Percentiles rank a stretch among this genome's conserved stretches.
Conservation (phyloP, 64 coral and sea anemone species). For the Pocillopora damicornis region DNA sequence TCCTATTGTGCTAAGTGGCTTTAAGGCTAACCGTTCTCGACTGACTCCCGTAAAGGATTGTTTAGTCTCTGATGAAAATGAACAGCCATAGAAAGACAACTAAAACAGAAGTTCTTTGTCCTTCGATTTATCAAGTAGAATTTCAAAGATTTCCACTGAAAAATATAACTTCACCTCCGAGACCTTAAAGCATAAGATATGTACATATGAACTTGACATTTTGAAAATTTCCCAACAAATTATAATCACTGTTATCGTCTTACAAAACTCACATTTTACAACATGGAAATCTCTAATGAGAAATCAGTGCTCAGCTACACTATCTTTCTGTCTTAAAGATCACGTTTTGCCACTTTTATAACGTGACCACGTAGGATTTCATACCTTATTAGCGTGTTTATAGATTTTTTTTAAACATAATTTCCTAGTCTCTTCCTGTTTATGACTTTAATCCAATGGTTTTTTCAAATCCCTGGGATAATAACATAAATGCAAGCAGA, state of each 20-base stretch:
- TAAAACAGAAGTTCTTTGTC: not conserved
- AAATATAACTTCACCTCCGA: not conserved
- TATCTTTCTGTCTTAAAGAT: not conserved
- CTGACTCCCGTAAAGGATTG: not conserved
- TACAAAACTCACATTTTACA: not conserved
- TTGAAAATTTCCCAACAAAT: too few relatives aligned
- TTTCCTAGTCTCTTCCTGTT: not conserved
- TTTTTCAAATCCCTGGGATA: constrained; percentile 5
- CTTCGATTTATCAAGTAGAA: not conserved
- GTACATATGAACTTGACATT: too few relatives aligned
- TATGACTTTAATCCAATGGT: constrained; percentile 10
- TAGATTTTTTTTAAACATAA: not conserved
- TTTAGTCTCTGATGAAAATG: not conserved
- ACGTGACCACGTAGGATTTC: not conserved
- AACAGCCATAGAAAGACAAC: not conserved
- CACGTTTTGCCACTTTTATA: not conserved
- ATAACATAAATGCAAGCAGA: not conserved
- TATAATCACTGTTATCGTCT: too few relatives aligned
- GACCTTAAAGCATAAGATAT: not conserved
- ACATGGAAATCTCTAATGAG: not conserved
- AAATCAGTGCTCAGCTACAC: not conserved
- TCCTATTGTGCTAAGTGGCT: constrained; percentile 23
- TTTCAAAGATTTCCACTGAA: not conserved
- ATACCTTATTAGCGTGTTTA: not conserved
- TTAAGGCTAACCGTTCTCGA: constrained; percentile 10